Evolutionary conservation across 2,888 invertebrate genomes (phyloP).

Genomic region (Eurytoma adleriae): DNA sequence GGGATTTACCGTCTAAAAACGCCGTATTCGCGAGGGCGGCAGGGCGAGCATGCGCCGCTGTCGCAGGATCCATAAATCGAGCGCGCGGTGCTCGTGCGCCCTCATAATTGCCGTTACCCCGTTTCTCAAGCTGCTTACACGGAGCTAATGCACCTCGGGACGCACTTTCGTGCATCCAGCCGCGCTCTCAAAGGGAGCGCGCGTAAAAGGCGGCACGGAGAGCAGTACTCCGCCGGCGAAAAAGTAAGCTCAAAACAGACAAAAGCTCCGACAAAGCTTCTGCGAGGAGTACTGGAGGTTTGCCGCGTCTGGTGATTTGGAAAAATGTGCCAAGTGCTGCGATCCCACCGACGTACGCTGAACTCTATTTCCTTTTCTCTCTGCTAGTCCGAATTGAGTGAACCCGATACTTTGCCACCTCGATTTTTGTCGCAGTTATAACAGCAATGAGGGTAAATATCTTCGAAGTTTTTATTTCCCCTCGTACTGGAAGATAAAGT

Average conservation of each 20-base stretch:
- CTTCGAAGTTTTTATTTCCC: too few relatives aligned
- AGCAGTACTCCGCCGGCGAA: not conserved
- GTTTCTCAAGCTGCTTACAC: constrained; percentile 40
- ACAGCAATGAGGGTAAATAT: too few relatives aligned
- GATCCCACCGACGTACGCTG: not conserved
- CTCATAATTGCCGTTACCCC: constrained; percentile 41
- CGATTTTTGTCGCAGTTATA: too few relatives aligned
- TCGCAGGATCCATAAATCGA: constrained; percentile 30
- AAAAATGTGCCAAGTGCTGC: constrained; percentile 36
- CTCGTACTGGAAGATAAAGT: too few relatives aligned
- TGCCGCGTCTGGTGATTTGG: not conserved
- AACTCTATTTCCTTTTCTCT: too few relatives aligned
- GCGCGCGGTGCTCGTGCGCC: constrained; percentile 21
- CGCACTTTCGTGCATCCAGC: constrained; percentile 16
- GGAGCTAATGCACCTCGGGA: constrained; percentile 33
- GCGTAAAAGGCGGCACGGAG: not conserved
- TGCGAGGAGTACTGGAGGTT: too few relatives aligned
- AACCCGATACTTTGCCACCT: constrained; percentile 7
- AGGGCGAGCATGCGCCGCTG: not conserved
- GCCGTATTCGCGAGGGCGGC: not conserved
- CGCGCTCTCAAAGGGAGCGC: too few relatives aligned
- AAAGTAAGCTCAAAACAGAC: too few relatives aligned
- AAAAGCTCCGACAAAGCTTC: too few relatives aligned
- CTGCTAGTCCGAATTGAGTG: not conserved
- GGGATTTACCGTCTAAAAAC: constrained; percentile 21